Percentiles rank a stretch among this genome's conserved stretches.
Conservation (phyloP, 2,888 invertebrate species). For the Teleiodes luculella region DNA sequence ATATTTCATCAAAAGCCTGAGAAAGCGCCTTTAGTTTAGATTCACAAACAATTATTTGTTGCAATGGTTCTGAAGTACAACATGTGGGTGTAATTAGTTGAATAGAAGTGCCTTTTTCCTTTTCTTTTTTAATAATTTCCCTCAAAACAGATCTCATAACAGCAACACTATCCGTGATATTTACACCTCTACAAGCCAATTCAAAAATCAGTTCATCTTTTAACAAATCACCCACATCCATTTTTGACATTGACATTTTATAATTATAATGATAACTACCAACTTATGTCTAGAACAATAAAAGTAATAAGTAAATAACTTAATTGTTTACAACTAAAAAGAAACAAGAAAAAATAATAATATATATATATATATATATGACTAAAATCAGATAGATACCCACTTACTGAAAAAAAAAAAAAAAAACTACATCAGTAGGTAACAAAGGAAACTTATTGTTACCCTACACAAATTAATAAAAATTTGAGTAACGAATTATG, state of each 20-base stretch:
- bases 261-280: no score
- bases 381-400: no score
- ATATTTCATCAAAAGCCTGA: neutral
- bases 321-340: no score
- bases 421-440: no score
- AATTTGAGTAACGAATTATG: no score
- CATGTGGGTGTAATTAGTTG: neutral
- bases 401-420: no score
- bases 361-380: no score
- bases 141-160: slow-evolving; percentile 3
- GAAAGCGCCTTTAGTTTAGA: neutral
- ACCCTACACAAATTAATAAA: no score
- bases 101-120: neutral
- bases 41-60: neutral
- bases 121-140: slow-evolving; percentile 2
- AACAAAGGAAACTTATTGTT: no score
- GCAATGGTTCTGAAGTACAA: neutral
- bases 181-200: slow-evolving; percentile 1
- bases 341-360: no score
- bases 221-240: slow-evolving; percentile 4
- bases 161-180: neutral
- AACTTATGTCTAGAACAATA: no score
- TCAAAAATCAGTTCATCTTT: slow-evolving; percentile 12
- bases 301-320: no score
- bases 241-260: neutral